A percentile compares a stretch with the other conserved stretches of the same genome.
phyloP scores from a whole-genome alignment of 2,888 invertebrate genomes.

The Ceraclea dissimilis region DNA sequence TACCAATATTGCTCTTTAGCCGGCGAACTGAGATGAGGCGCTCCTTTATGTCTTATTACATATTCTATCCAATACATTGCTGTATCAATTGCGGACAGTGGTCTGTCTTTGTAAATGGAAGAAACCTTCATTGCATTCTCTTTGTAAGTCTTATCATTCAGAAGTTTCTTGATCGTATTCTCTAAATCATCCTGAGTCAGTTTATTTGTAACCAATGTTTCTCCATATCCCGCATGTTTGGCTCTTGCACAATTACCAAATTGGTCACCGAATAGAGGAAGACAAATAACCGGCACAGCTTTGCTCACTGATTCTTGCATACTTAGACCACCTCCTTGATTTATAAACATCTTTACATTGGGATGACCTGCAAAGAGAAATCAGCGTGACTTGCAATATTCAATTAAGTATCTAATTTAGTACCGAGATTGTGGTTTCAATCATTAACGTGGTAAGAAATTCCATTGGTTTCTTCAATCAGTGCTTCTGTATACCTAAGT shows the following conservation, averaged over 20 bases:
- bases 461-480: too few relatives aligned
- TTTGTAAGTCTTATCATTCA: slow-evolving; percentile 34
- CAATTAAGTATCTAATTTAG: background rate
- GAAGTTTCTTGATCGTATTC: slow-evolving; percentile 32
- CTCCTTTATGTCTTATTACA: slow-evolving; percentile 39
- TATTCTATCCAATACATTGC: slow-evolving; percentile 57
- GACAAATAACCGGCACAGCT: slow-evolving; percentile 37
- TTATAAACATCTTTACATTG: slow-evolving; percentile 37
- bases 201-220: slow-evolving; percentile 31
- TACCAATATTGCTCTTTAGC: slow-evolving; percentile 36
- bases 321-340: slow-evolving; percentile 38
- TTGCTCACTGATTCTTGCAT: slow-evolving; percentile 37
- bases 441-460: too few relatives aligned
- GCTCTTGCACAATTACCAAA: slow-evolving; percentile 34
- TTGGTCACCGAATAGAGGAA: slow-evolving; percentile 40
- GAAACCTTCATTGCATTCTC: slow-evolving; percentile 40
- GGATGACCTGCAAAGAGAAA: slow-evolving; percentile 32
- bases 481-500: too few relatives aligned
- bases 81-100: slow-evolving; percentile 47
- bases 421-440: too few relatives aligned
- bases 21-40: slow-evolving; percentile 35
- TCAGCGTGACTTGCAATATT: background rate
- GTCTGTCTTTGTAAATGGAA: slow-evolving; percentile 45
- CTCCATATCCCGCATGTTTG: slow-evolving; percentile 34
- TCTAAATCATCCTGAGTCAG: slow-evolving; percentile 33